phyloP scores from a whole-genome alignment of 2,113 vertebrate genomes.

The Sinosuthora webbiana region DNA sequence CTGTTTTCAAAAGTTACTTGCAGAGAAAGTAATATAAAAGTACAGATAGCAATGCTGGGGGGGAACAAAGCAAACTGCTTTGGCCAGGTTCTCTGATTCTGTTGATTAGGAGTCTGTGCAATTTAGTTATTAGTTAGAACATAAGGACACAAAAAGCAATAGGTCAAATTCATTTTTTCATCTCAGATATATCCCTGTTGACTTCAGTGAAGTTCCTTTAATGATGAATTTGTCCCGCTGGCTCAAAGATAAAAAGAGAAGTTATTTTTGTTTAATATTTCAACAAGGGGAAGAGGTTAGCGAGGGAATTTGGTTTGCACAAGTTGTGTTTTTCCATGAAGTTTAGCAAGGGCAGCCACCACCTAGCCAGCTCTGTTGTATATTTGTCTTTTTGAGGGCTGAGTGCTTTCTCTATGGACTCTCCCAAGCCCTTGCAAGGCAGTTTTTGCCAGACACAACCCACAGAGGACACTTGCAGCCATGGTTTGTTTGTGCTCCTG shows the following conservation, averaged over 20 bases:
- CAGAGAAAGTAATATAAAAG: background rate
- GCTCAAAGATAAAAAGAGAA: constrained; percentile 68
- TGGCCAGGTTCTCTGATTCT: background rate
- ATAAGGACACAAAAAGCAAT: background rate
- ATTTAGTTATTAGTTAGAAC: constrained; percentile 31
- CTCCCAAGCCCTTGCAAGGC: constrained; percentile 15
- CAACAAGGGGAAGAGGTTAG: constrained; percentile 72
- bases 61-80: background rate
- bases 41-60: background rate
- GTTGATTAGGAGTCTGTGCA: background rate
- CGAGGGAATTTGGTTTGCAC: constrained; percentile 49
- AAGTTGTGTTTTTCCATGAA: constrained; percentile 64
- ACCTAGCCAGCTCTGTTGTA: constrained; percentile 53
- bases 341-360: constrained; percentile 60
- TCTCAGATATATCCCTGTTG: constrained; percentile 41
- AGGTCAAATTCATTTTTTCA: constrained; percentile 54
- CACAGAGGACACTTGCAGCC: background rate
- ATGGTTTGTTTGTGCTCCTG: background rate
- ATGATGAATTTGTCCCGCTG: constrained; percentile 58
- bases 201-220: constrained; percentile 55
- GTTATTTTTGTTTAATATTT: constrained; percentile 74
- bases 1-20: background rate
- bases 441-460: constrained; percentile 2
- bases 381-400: constrained; percentile 67
- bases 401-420: constrained; percentile 35